Evolutionary conservation across 2,797 vertebrate species (phyloP), one percentile per base, ranked within the genome.

Genomic region (Botia almorhae): DNA sequence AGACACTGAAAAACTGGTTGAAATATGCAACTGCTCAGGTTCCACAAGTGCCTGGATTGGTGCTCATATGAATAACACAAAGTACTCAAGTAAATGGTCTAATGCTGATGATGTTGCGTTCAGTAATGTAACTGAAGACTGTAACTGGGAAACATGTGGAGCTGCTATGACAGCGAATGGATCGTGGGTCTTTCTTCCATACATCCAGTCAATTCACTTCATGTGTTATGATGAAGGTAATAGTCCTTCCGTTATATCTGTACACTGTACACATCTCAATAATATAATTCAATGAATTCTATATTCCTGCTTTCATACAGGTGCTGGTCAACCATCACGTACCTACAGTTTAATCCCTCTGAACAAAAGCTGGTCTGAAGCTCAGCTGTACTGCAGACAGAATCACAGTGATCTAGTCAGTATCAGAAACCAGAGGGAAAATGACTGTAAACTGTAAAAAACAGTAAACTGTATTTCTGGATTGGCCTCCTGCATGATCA

Each of bases 171-270:
- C 4, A 11, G 7, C 29, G 29, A 0, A 0, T 64, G 48, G 11
- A 2, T 2, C 0, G 0, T 80, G 81, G 87, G 0, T 0, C 0
- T 4, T 0, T 29, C 26, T 3, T 0, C 7, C 3, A 0, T 91
- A 90, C 82, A 56, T 26, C 0, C 2, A 79, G 0, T 0, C 0
- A 14, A 85, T 53, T 33, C 0, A 0, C 36, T 91, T 91, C 74
- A 86, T 89, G 86, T 92, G 91, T 72, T 19, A 82, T 48, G 48
- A 13, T 33, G 6, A 16, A 3, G 39, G 89, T 91, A 82, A 26
- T 26, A 2, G 23, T 26, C 23, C 23, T 26, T 2, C 21, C 11
- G 7, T 33, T 63, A 0, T 33, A 14, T 63, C 7, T 33, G 3
- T n/a, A 61, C 1, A 29, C 60, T 2, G 48, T 50, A 50, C 8